Evolutionary conservation across 2,888 invertebrate species (phyloP), one percentile per base, ranked within the genome.

Genomic region (Kryphioiulus occultus): DNA sequence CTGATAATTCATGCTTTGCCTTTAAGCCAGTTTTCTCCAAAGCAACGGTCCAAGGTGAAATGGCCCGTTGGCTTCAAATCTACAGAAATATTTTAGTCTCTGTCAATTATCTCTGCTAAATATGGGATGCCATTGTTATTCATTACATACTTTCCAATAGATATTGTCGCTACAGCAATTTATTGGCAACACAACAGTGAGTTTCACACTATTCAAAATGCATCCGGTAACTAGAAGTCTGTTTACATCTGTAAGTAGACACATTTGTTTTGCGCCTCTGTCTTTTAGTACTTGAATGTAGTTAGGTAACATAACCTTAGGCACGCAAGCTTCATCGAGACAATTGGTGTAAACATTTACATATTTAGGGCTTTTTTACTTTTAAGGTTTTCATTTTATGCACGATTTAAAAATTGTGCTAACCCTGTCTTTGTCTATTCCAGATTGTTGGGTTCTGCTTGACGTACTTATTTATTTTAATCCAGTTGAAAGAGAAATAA

Each of bases 401-500:
- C 39, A 39, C 39, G 9, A 39, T 39, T 39, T 39, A 39, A 39
- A 39, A 39, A 3, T 39, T 39, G 3, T 5, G 3, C n/a, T 22
- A n/a, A n/a, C n/a, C 1, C 59, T n/a, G 59, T 4, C n/a, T 59
- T 2, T 59, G 19, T n/a, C n/a, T n/a, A n/a, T n/a, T n/a, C n/a
- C n/a, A n/a, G n/a, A n/a, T n/a, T n/a, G n/a, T n/a, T n/a, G 59
- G 59, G 22, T 59, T 59, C 59, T 59, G 59, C 59, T 59, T 59
- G 59, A 59, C 59, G 59, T 59, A 59, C 59, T 1, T 59, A 9
- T n/a, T 59, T 59, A 59, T 59, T 59, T 59, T 59, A 59, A 59
- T 59, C 22, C 59, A 59, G 59, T 22, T 59, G 59, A 59, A 9
- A 59, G 59, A 1, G 4, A 59, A 59, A n/a, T 59, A n/a, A 59